A percentile compares a stretch with the other conserved stretches of the same genome.
These are phyloP conservation scores for Pterophyllum scalare DNA, from an alignment of 2,113 vertebrate genomes.

Conservation along the genomic window DNA sequence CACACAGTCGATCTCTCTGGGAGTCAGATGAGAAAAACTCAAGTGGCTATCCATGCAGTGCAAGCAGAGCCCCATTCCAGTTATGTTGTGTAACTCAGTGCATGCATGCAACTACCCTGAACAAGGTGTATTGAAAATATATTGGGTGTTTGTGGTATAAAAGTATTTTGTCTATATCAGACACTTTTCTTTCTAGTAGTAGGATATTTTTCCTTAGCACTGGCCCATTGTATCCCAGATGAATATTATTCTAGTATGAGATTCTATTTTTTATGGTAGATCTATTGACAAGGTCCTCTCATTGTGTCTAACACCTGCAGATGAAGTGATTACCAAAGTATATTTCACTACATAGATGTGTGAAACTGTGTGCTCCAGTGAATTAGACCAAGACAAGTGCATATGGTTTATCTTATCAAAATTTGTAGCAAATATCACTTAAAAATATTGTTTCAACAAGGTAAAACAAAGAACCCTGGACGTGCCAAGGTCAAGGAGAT, in stretches of 20 bases:
- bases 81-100: constrained; percentile 81
- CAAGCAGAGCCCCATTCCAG: constrained; percentile 78
- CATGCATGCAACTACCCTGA: constrained; percentile 85
- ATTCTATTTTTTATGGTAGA: constrained; percentile 75
- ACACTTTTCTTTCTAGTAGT: constrained; percentile 62
- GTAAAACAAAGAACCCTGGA: background rate
- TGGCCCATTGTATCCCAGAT: constrained; percentile 72
- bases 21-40: constrained; percentile 41
- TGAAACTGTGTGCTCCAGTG: constrained; percentile 67
- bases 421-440: constrained; percentile 6
- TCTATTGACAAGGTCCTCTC: constrained; percentile 63
- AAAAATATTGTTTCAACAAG: background rate
- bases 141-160: constrained; percentile 82
- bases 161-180: constrained; percentile 74
- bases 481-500: constrained; percentile 21
- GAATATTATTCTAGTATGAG: constrained; percentile 63
- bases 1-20: constrained; percentile 49
- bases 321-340: constrained; percentile 79
- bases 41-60: constrained; percentile 47
- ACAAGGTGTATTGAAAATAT: constrained; percentile 81
- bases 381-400: constrained; percentile 57
- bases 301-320: constrained; percentile 70
- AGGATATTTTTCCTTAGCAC: constrained; percentile 68
- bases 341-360: constrained; percentile 66
- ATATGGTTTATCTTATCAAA: background rate